Evolutionary conservation across 37 sponge, comb jelly and placozoan genomes (phyloP).

Genomic region (Halichondria panicea): DNA sequence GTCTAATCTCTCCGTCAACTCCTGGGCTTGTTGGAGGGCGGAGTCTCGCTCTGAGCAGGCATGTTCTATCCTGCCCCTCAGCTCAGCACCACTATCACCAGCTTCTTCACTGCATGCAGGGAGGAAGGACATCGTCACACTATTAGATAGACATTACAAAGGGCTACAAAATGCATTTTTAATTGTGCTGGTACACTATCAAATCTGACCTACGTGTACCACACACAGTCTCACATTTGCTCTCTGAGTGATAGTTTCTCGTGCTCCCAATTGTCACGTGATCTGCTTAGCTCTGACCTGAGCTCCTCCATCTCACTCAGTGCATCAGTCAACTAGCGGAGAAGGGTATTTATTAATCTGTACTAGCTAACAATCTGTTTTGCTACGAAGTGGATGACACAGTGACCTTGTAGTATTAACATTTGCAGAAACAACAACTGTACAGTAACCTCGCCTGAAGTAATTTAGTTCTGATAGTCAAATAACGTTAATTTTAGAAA

Average conservation of each 20-base stretch:
- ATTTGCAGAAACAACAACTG: background rate
- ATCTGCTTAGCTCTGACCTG: background rate
- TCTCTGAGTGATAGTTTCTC: conserved; percentile 25
- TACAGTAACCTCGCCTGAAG: background rate
- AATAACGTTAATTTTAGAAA: no score
- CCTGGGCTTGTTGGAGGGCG: conserved; percentile 39
- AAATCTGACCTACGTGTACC: background rate
- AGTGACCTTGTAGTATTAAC: no score
- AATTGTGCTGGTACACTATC: background rate
- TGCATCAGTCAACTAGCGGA: conserved; percentile 23
- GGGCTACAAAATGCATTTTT: background rate
- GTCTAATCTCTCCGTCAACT: conserved; percentile 35
- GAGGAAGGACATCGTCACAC: background rate
- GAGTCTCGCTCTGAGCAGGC: conserved; percentile 32
- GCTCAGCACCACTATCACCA: conserved; percentile 8
- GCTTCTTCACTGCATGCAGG: no score
- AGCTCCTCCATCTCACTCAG: conserved; percentile 17
- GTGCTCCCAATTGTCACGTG: conserved; percentile 12
- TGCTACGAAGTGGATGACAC: no score
- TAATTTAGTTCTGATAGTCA: no score
- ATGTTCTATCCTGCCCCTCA: background rate
- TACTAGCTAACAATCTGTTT: no score
- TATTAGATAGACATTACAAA: background rate
- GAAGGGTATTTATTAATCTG: no score
- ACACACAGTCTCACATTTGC: conserved; percentile 29